Evolutionary conservation across 2,113 vertebrate genomes (phyloP).

Genomic region (Ceuthmochares aereus): DNA sequence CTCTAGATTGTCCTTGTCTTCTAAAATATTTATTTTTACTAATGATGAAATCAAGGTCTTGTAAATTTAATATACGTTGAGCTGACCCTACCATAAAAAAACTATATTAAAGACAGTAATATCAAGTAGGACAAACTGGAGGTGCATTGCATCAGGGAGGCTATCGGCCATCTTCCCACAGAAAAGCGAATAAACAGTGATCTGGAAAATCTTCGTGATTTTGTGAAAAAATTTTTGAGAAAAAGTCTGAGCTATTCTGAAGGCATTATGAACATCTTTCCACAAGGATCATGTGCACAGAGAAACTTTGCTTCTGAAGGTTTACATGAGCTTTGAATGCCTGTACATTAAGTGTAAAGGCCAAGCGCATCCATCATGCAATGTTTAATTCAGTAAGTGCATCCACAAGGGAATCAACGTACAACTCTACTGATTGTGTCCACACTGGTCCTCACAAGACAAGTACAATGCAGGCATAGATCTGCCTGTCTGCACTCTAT

Average conservation of each 20-base stretch:
- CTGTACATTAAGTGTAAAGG: background rate
- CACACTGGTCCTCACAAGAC: background rate
- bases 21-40: background rate
- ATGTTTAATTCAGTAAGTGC: background rate
- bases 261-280: background rate
- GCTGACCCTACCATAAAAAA: background rate
- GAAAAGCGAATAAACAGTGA: background rate
- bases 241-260: background rate
- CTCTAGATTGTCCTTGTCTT: background rate
- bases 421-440: background rate
- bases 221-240: no score
- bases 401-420: background rate
- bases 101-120: background rate
- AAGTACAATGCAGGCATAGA: accelerated
- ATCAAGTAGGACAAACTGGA: background rate
- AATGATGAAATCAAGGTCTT: background rate
- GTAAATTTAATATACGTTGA: background rate
- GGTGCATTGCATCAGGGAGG: background rate
- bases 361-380: background rate
- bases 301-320: background rate
- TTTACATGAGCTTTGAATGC: background rate
- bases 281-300: background rate
- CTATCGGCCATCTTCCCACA: background rate
- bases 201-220: background rate
- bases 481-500: background rate